A percentile compares a stretch with the other conserved stretches of the same genome.
Evolutionary conservation across 2,113 vertebrate species (phyloP).

Genomic region (Sakesphorus luctuosus): DNA sequence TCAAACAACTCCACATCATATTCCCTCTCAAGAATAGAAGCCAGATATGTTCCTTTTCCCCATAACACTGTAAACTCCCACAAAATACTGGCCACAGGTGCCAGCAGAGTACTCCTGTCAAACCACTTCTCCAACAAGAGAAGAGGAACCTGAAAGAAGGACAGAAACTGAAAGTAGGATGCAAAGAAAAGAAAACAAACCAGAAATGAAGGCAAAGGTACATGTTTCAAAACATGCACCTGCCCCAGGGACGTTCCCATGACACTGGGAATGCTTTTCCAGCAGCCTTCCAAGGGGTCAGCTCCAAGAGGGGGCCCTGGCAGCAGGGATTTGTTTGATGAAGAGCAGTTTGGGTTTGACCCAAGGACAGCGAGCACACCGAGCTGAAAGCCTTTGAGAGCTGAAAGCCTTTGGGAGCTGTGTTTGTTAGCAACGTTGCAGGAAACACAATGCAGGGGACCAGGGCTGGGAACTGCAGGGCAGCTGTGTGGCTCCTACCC

Average conservation of each 20-base stretch:
- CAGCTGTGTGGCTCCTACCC: background rate
- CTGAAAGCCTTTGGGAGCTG: background rate
- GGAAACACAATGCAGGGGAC: background rate
- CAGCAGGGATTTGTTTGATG: background rate
- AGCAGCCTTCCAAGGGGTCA: too few relatives aligned
- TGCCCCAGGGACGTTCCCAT: background rate
- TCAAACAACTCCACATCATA: background rate
- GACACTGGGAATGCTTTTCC: background rate
- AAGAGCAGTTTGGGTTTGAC: background rate
- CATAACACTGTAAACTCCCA: background rate
- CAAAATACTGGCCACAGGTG: background rate
- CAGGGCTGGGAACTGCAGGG: background rate
- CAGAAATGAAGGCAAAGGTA: background rate
- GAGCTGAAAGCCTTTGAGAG: background rate
- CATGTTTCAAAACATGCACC: fast-evolving
- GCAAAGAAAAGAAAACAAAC: background rate
- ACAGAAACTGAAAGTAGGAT: background rate
- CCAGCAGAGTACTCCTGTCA: background rate
- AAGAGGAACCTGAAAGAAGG: background rate
- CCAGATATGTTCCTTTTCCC: background rate
- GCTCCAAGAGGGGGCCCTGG: background rate
- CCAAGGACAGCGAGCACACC: background rate
- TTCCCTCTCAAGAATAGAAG: background rate
- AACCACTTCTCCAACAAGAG: background rate
- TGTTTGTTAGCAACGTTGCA: background rate